Conservation (phyloP, 2,113 vertebrate genomes). For the Anhinga anhinga region DNA sequence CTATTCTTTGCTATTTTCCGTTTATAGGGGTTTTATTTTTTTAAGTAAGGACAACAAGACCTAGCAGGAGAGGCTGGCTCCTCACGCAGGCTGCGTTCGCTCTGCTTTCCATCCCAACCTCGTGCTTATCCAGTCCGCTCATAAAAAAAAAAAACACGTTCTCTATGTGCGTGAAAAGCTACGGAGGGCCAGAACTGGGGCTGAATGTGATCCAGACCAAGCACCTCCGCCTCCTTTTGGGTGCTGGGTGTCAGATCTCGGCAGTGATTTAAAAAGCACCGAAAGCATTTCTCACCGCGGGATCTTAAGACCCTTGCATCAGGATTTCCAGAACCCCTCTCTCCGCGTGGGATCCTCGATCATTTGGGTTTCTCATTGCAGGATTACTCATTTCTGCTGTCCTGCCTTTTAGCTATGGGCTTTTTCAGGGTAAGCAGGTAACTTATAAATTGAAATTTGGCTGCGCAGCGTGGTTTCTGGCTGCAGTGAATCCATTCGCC, state of each 20-base stretch:
- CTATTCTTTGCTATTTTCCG: neutral
- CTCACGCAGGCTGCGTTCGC: neutral
- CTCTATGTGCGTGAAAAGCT: neutral
- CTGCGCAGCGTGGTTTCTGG: neutral
- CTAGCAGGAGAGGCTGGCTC: neutral
- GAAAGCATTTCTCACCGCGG: neutral
- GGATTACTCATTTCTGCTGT: neutral
- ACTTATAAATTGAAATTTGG: neutral
- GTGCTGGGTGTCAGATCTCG: neutral
- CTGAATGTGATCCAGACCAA: neutral
- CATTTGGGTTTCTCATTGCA: neutral
- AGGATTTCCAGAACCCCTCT: neutral
- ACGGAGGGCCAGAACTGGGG: neutral
- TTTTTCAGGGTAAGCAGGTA: neutral
- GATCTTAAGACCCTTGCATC: neutral
- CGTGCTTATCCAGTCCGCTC: neutral
- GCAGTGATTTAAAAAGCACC: neutral
- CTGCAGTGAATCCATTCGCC: neutral
- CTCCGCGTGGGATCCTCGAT: neutral
- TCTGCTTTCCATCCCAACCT: neutral
- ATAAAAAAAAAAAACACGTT: neutral
- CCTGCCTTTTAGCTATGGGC: neutral
- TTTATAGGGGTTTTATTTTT: neutral
- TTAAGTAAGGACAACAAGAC: neutral
- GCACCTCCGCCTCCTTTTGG: neutral